Percentiles rank a stretch among this genome's conserved stretches.
phyloP scores from a whole-genome alignment of 2,797 vertebrate species.

The Peromyscus eremicus region DNA sequence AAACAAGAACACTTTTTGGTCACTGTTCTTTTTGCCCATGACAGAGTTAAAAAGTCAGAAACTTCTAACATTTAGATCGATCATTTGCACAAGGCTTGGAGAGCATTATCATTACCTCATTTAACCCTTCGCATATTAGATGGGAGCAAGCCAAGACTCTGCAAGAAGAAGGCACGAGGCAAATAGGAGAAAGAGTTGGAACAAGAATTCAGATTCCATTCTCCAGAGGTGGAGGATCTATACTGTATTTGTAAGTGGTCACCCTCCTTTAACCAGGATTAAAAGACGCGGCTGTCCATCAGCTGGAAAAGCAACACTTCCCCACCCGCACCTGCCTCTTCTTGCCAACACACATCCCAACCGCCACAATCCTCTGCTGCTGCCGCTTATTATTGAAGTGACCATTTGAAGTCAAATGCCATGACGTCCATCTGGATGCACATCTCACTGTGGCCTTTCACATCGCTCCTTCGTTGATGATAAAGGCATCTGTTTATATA shows the following conservation, averaged over 20 bases:
- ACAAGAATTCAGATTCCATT: neutral
- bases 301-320: neutral
- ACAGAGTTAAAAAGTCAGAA: neutral
- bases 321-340: neutral
- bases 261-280: neutral
- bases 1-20: neutral
- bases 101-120: neutral
- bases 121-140: neutral
- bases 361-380: neutral
- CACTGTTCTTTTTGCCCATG: neutral
- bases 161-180: neutral
- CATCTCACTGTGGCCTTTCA: constrained; percentile 52
- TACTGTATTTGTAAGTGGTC: neutral
- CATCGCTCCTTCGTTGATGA: constrained; percentile 34
- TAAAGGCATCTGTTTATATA: constrained; percentile 55
- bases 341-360: neutral
- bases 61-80: constrained; percentile 15
- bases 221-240: neutral
- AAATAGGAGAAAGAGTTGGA: neutral
- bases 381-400: constrained; percentile 5
- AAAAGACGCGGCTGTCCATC: neutral
- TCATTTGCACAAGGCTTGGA: neutral
- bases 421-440: neutral
- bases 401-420: constrained; percentile 16
- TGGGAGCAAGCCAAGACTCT: neutral